Evolutionary conservation across 1,140 invertebrate genomes (phyloP), one percentile per base, ranked within the genome.

Genomic region (Drosophila ercepeae): DNA sequence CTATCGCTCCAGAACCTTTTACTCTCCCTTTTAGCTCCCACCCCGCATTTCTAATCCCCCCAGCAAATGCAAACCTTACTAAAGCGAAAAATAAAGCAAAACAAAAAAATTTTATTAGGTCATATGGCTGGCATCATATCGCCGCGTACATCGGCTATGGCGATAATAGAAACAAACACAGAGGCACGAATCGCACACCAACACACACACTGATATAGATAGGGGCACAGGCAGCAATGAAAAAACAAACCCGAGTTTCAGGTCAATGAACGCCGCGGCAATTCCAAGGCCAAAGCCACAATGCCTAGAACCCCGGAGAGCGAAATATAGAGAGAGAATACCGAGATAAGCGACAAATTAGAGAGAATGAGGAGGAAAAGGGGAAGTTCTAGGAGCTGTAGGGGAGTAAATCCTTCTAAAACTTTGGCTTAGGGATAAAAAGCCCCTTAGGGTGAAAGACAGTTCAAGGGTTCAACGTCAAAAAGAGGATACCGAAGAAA

Each of bases 221-320:
- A 86, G 73, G 63, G 57, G 49, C 60, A 44, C 51, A 72, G 78
- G 65, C 68, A 55, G 79, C 65, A 64, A 52, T 48, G 75, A 77
- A 74, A 78, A 74, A 78, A 78, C 67, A 50, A 54, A 70, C 75
- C 57, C 58, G 53, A 67, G 51, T 65, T 59, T 46, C 78, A 65
- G 83, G 83, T 88, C 83, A 88, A 89, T 88, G 83, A 88, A 88
- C 83, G 83, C 58, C 75, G 32, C 67, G 71, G 63, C 83, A 44
- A 76, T 83, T 89, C 83, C 83, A 88, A 88, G 83, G 83, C 83
- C 83, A 88, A 78, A 89, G 83, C 82, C 82, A 89, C 42, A 63
- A 41, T 72, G 83, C 59, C 76, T 69, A 88, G 69, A 77, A 57
- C 51, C 55, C 68, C 49, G 57, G 49, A 63, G 46, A 54, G 27